Evolutionary conservation across 1,140 invertebrate species (phyloP).

Genomic region (Apis florea): DNA sequence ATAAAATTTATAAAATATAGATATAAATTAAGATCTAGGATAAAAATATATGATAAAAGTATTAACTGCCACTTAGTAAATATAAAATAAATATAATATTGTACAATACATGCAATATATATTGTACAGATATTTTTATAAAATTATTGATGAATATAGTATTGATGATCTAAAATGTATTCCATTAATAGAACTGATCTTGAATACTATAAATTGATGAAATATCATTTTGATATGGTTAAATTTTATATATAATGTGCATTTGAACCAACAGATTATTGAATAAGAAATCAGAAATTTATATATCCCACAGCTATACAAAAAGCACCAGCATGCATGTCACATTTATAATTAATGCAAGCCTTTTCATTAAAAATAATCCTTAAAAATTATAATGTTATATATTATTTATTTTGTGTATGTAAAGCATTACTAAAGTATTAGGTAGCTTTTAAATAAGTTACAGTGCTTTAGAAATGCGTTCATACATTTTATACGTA

Average conservation of each 20-base stretch:
- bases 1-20: conserved; percentile 64
- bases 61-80: conserved; percentile 21
- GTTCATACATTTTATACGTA: conserved; percentile 23
- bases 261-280: conserved; percentile 39
- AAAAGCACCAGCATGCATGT: conserved; percentile 66
- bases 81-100: conserved; percentile 49
- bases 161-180: conserved; percentile 28
- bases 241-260: conserved; percentile 39
- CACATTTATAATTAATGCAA: conserved; percentile 53
- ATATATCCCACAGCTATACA: conserved; percentile 62
- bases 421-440: conserved; percentile 51
- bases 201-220: conserved; percentile 27
- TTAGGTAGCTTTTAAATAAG: conserved; percentile 43
- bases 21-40: conserved; percentile 10
- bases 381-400: conserved; percentile 39
- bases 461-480: conserved; percentile 52
- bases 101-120: conserved; percentile 42
- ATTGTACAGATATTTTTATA: conserved; percentile 50
- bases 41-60: neutral
- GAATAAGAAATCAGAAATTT: conserved; percentile 49
- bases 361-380: conserved; percentile 33
- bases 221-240: conserved; percentile 61
- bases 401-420: conserved; percentile 40
- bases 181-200: conserved; percentile 29
- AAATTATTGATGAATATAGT: conserved; percentile 45